Evolutionary conservation across 2,888 invertebrate species (phyloP).

Genomic region (Aleiodes leptofemur): DNA sequence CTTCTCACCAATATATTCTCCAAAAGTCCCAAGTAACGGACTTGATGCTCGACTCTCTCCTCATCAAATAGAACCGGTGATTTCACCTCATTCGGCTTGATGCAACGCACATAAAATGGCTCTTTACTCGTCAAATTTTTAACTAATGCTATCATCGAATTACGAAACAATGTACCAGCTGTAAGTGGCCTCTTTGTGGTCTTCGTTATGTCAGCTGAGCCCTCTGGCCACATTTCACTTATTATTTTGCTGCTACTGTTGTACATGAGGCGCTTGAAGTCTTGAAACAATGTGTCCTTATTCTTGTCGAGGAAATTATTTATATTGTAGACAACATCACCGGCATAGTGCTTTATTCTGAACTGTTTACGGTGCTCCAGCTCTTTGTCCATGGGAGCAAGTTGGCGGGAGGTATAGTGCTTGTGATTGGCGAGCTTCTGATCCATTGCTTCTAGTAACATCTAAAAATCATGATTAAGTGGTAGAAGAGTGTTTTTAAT

Average conservation of each 20-base stretch:
- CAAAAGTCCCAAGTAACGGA: conserved; percentile 91
- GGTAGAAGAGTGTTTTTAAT: not conserved
- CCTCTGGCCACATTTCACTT: conserved; percentile 97
- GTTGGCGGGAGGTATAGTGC: conserved; percentile 92
- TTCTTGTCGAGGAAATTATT: conserved; percentile 98
- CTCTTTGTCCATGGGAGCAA: conserved; percentile 88
- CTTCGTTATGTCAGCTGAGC: conserved; percentile 90
- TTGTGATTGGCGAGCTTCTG: conserved; percentile 89
- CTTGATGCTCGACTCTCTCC: conserved; percentile 85
- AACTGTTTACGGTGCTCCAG: conserved; percentile 88
- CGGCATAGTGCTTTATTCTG: conserved; percentile 95
- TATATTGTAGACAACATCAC: conserved; percentile 94
- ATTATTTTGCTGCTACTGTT: conserved; percentile 88
- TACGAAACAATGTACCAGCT: conserved; percentile 95
- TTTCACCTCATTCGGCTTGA: conserved; percentile 97
- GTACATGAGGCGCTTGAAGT: conserved; percentile 94
- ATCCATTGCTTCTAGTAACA: conserved; percentile 95
- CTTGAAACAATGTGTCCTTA: conserved; percentile 96
- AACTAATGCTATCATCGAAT: conserved; percentile 94
- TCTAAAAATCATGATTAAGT: conserved; percentile 73
- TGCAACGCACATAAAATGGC: conserved; percentile 97
- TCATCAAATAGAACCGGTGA: conserved; percentile 90
- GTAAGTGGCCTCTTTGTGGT: conserved; percentile 97
- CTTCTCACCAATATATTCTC: conserved; percentile 97
- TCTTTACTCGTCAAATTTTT: conserved; percentile 93